Base-by-base conservation (phyloP, 2,113 vertebrate species). In the Alethe diademata region DNA sequence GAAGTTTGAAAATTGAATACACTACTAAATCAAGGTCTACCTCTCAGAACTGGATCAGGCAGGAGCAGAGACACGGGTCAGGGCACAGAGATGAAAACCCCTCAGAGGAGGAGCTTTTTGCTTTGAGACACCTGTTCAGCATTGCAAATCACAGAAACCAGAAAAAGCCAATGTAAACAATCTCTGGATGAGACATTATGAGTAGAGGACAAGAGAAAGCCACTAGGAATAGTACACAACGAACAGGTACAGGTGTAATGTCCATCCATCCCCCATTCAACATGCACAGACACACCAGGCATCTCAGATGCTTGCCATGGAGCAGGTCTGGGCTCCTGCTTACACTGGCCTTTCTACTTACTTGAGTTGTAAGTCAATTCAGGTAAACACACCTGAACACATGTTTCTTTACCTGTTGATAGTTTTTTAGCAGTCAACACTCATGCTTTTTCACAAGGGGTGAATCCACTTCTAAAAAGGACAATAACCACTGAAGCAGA, bases 1-100 rank as follows among this genome's bases (percentile, higher is more conserved):
- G 98, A 98, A 97, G 95, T 97, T 95, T 87, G 96, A 97, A 97
- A 92, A 97, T 98, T 97, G 97, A 98, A 98, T 97, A 98, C 98
- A 98, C 97, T 97, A 97, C 97, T 95, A 97, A 97, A 74, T 45
- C 51, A 58, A 62, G 28, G 25, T 50, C 61, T 88, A 19, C 19
- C 6, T 88, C 45, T 82, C 67, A 66, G 76, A 88, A 92, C 56
- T 28, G 14, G 42, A 87, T 66, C 15, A 85, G 33, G 54, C 29
- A 90, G 45, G 69, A 85, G 25, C 29, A 67, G 50, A 95, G 45
- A 61, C 40, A 22, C 13, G 5, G 18, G 50, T 60, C 61, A 80
- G 58, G 45, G 5, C 45, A 18, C 4, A 3, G 33, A 58, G 25
- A 42, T 17, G 1, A 78, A 78, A 74, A 25, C 60, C 62, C 31